phyloP scores from a whole-genome alignment of 2,888 invertebrate species.

The Catocala nupta region DNA sequence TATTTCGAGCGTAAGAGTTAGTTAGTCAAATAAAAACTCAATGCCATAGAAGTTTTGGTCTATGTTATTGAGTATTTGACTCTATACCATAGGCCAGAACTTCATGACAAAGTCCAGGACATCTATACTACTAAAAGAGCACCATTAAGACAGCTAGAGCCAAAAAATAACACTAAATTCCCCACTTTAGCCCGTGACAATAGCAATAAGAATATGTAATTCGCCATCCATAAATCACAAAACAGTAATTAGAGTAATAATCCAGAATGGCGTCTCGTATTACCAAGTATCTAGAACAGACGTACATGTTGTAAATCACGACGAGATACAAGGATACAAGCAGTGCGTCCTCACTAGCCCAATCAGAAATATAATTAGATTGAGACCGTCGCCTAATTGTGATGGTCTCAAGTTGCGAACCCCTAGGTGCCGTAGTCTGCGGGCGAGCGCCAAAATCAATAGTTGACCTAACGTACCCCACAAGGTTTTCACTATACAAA shows the following conservation, averaged over 20 bases:
- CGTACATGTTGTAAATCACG: slow-evolving; percentile 53
- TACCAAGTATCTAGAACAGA: slow-evolving; percentile 11
- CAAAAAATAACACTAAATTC: no score
- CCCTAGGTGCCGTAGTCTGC: slow-evolving; percentile 62
- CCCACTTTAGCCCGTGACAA: neutral
- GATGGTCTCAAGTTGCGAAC: slow-evolving; percentile 82
- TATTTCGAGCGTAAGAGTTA: no score
- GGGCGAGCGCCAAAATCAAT: slow-evolving; percentile 74
- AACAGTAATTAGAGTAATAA: slow-evolving; percentile 30
- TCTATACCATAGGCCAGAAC: no score
- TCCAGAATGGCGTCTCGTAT: slow-evolving; percentile 19
- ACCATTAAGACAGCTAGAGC: no score
- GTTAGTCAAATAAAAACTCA: no score
- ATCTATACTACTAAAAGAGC: no score
- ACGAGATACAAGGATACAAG: slow-evolving; percentile 25
- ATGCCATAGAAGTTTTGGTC: no score
- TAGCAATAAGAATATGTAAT: slow-evolving; percentile 13
- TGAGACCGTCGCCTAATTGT: slow-evolving; percentile 81
- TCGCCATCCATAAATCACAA: slow-evolving; percentile 31
- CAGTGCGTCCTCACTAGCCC: slow-evolving; percentile 65
- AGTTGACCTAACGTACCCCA: slow-evolving; percentile 71
- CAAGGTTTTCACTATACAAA: slow-evolving; percentile 61
- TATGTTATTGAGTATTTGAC: no score
- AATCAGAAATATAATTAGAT: slow-evolving; percentile 87
- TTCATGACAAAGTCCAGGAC: no score